Conservation (phyloP, 2,888 invertebrate species). For the Stegophylla sp. region DNA sequence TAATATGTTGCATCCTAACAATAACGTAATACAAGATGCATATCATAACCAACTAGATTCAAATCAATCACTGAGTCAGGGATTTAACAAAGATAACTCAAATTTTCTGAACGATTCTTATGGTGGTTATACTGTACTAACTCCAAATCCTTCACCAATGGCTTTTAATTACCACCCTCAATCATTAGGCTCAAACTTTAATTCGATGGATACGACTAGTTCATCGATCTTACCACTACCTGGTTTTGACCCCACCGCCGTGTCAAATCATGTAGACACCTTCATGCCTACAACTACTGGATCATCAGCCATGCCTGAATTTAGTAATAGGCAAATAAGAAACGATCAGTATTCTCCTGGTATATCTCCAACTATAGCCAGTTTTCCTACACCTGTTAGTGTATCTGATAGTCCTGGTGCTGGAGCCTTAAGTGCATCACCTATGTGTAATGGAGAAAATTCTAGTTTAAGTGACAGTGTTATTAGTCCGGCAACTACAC, state of each 20-base stretch:
- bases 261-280: constrained; percentile 48
- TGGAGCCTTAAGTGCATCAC: constrained; percentile 47
- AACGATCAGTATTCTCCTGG: constrained; percentile 58
- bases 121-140: constrained; percentile 53
- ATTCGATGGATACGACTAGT: constrained; percentile 46
- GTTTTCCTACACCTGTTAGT: constrained; percentile 56
- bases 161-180: constrained; percentile 53
- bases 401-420: constrained; percentile 53
- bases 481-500: constrained; percentile 60
- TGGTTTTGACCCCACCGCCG: constrained; percentile 32
- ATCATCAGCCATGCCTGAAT: constrained; percentile 34
- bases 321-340: constrained; percentile 51
- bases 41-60: constrained; percentile 46
- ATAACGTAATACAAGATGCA: constrained; percentile 47
- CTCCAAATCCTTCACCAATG: constrained; percentile 55
- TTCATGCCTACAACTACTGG: constrained; percentile 46
- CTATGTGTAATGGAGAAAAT: constrained; percentile 60
- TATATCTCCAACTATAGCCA: constrained; percentile 56
- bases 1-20: constrained; percentile 53
- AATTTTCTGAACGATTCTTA: constrained; percentile 50
- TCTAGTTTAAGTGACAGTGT: constrained; percentile 61
- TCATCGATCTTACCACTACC: constrained; percentile 45
- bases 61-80: constrained; percentile 30
- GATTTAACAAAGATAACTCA: constrained; percentile 54
- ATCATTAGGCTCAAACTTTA: constrained; percentile 35